A percentile compares a stretch with the other conserved stretches of the same genome.
phyloP scores from a whole-genome alignment of 2,797 vertebrate species.

The Enteromius trimaculatus region DNA sequence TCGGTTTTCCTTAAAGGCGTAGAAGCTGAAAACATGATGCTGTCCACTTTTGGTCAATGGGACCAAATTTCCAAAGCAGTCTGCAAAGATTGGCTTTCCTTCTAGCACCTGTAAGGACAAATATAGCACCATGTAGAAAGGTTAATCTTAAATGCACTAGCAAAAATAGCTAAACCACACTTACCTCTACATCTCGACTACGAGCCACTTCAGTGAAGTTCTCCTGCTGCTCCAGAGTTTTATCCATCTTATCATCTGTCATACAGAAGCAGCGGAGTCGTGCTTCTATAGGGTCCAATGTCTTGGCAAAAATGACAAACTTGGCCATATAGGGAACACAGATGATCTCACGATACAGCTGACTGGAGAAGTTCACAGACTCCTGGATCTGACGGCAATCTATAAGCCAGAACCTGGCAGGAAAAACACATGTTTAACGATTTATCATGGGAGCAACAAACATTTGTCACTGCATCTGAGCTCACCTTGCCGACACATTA shows the following conservation, averaged over 20 bases:
- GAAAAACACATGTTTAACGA: constrained; percentile 30
- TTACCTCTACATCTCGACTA: constrained; percentile 95
- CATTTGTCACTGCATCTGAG: not conserved
- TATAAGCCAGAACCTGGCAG: constrained; percentile 93
- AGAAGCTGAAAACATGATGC: constrained; percentile 98
- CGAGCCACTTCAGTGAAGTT: constrained; percentile 97
- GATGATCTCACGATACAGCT: constrained; percentile 97
- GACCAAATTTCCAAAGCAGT: constrained; percentile 97
- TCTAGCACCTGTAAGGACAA: constrained; percentile 86
- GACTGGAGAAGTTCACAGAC: constrained; percentile 91
- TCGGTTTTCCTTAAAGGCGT: constrained; percentile 97
- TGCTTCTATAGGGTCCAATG: constrained; percentile 93
- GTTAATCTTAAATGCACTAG: not conserved
- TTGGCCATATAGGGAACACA: constrained; percentile 99
- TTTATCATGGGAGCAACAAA: not conserved
- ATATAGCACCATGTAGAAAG: not conserved
- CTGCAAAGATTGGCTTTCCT: constrained; percentile 96
- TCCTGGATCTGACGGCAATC: constrained; percentile 95
- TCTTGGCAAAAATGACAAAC: constrained; percentile 98
- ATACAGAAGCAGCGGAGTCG: constrained; percentile 96
- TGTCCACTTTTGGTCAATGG: constrained; percentile 97
- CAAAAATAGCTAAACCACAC: not conserved
- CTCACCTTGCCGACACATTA: constrained; percentile 95
- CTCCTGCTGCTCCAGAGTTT: constrained; percentile 96
- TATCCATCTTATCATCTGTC: constrained; percentile 99